Base-by-base conservation (phyloP, 2,888 invertebrate species). In the Rotaria magnacalcarata region DNA sequence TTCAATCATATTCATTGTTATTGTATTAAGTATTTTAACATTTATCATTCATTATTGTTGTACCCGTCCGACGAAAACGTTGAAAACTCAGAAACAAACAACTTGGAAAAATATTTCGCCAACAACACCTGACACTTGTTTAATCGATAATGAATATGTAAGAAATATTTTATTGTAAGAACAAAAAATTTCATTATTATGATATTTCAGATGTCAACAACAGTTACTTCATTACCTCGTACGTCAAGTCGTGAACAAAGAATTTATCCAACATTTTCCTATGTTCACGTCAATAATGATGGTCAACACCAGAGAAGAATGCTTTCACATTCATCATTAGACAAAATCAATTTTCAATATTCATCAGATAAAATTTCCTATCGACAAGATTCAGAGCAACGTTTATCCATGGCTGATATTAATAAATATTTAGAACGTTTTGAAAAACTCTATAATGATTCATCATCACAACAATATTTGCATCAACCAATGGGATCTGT, bases 401-500 rank as follows among this genome's bases (percentile, higher is more conserved):
- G 47, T 80, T 47, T 80, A 47, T 80, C 80, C n/a, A 80, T 80
- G 80, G 47, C 47, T 16, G 80, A 80, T 80, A 80, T 80, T n/a
- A 80, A 80, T 47, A 80, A 80, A 47, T 80, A 80, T 80, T 80
- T 80, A 47, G 80, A 80, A 80, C 80, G 80, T 80, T 80, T 80
- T 43, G 80, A 80, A 80, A 80, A 47, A 47, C 47, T 80, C 5
- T 80, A 80, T 47, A 47, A 80, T n/a, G 80, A 80, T n/a, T 80
- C 47, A n/a, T 80, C 80, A 2, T 47, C 43, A 47, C 80, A 80
- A 41, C 67, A 67, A 67, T 27, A 67, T 67, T 67, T 67, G 19
- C 67, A 67, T 67, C 67, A 67, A 34, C 67, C 67, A 4, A 19
- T 34, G n/a, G 67, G 67, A 67, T 67, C 67, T 67, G 34, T 67